Percentiles rank a stretch among this genome's conserved stretches.
These are phyloP conservation scores for Panzeria rudis DNA, from an alignment of 2,888 invertebrate species.

Conservation along the genomic window DNA sequence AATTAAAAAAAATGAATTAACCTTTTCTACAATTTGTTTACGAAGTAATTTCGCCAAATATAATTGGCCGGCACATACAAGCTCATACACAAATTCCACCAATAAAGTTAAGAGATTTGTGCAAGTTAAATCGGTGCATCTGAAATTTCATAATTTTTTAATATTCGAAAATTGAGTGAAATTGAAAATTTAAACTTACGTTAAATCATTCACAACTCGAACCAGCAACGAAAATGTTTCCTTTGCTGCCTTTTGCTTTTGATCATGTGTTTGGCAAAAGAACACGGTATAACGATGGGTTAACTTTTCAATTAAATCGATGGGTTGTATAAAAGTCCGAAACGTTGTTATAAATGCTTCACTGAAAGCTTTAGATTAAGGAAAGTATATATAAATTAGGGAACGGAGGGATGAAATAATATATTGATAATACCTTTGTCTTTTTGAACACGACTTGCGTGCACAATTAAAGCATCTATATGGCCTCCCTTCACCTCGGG, in stretches of 20 bases:
- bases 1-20: constrained; percentile 32
- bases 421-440: constrained; percentile 80
- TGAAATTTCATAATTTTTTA: constrained; percentile 81
- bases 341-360: constrained; percentile 99
- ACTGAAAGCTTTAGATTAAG: constrained; percentile 81
- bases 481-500: constrained; percentile 97
- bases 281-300: constrained; percentile 88
- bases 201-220: constrained; percentile 97
- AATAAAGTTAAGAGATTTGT: constrained; percentile 89
- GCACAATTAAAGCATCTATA: constrained; percentile 96
- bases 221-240: constrained; percentile 97
- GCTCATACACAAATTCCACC: constrained; percentile 96
- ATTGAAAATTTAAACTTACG: constrained; percentile 87
- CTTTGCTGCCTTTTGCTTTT: constrained; percentile 90
- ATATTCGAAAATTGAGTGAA: neutral
- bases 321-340: constrained; percentile 95
- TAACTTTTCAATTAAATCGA: constrained; percentile 93
- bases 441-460: constrained; percentile 97
- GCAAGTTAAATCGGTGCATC: constrained; percentile 93
- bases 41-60: constrained; percentile 95
- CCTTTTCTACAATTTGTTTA: constrained; percentile 95
- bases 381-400: neutral
- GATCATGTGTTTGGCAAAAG: constrained; percentile 88
- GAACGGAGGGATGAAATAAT: neutral
- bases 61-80: constrained; percentile 96